Evolutionary conservation across 2,888 invertebrate species (phyloP), one percentile per base, ranked within the genome.

Genomic region (Limulus polyphemus): DNA sequence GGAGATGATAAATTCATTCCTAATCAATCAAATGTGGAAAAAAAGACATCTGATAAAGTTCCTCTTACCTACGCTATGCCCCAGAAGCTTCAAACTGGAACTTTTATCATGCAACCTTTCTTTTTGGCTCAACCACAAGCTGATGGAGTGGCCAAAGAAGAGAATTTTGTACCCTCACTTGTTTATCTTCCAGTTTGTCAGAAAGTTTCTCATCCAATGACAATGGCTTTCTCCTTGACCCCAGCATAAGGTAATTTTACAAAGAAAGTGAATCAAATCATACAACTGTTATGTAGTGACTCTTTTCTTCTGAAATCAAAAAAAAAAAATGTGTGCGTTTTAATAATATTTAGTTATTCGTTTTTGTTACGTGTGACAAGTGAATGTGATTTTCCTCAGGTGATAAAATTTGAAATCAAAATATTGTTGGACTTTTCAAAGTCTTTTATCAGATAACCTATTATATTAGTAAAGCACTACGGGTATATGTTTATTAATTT

Each of bases 111-210:
- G 92, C 94, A 94, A 80, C 89, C 93, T 63, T 95, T 94, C 79
- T 82, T 90, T 72, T 81, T 92, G 72, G 84, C 85, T 77, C 88
- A 89, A 69, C 65, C 69, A 55, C 64, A 67, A 55, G 59, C 63
- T 14, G 62, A 65, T 17, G 63, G 67, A 55, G 61, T 62, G 48
- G 56, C 64, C 57, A 64, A 67, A 58, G 69, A 71, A 64, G 76
- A 75, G 66, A 84, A 85, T 76, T 88, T 93, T 78, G 85, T 90
- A 74, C 90, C 94, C 70, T 90, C 93, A 72, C 83, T 94, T 73
- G 90, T 95, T 77, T 92, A 91, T 80, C 83, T 95, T 79, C 94
- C 95, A 68, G 93, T 95, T 75, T 85, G 87, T 71, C 86, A 89
- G 76, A 85, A 88, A 77, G 84, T 92, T 74, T 86, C 86, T 75